phyloP scores from a whole-genome alignment of 2,797 vertebrate species.

The Melanotaenia nigrans region DNA sequence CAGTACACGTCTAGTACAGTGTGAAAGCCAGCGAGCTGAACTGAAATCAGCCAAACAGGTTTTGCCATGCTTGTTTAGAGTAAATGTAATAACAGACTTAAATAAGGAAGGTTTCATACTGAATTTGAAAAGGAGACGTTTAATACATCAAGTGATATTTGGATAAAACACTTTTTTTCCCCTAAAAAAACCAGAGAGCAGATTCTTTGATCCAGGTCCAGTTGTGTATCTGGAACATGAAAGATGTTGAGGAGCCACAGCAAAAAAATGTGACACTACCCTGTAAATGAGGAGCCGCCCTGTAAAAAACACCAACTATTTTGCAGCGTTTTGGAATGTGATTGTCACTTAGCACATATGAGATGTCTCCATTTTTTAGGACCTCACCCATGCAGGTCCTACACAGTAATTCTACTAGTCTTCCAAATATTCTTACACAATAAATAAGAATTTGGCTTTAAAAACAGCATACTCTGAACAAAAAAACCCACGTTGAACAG shows the following conservation, averaged over 20 bases:
- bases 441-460: conserved; percentile 21
- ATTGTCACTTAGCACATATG: conserved; percentile 45
- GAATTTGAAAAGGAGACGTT: not conserved
- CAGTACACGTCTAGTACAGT: conserved; percentile 3
- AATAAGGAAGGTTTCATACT: conserved; percentile 1
- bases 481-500: not conserved
- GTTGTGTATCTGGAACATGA: conserved; percentile 8
- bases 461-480: not conserved
- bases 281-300: conserved; percentile 56
- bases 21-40: not conserved
- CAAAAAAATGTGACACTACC: conserved; percentile 61
- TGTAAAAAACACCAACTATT: conserved; percentile 39
- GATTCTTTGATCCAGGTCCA: not conserved
- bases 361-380: conserved; percentile 9
- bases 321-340: conserved; percentile 47
- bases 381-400: not conserved
- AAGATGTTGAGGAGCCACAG: conserved; percentile 15
- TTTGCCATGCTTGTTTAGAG: conserved; percentile 2
- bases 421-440: conserved; percentile 16
- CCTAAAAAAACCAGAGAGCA: not conserved
- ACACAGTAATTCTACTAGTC: not conserved
- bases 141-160: not conserved
- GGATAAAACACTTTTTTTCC: not conserved
- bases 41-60: conserved; percentile 1
- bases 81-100: not conserved